Base-by-base conservation (phyloP, 2,888 invertebrate genomes). In the Lycaena phlaeas region DNA sequence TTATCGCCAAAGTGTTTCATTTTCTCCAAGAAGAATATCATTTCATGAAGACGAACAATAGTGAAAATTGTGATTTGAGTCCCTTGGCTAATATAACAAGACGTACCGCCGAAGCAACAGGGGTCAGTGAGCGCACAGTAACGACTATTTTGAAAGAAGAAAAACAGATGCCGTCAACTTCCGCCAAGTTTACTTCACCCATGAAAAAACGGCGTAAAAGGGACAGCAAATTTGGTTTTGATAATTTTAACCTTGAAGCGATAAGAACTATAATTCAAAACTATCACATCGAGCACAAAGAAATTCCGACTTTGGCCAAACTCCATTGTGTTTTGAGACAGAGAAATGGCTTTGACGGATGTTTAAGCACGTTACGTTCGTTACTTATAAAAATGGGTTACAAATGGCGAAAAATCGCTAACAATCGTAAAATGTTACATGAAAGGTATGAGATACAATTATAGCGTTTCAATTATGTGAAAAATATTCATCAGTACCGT, bases 391-490 rank as follows among this genome's bases (percentile, higher is more conserved):
- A 48, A 27, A 29, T 49, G 17, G 52, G 51, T 6, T 54, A 49
- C 34, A 45, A 44, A 28, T 54, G 48, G 53, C 27, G 42, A 18
- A 54, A 48, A 46, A 44, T 40, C 2, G 48, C 50, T 5, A 44
- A 44, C 15, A 48, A 50, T n/a, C 29, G 43, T 3, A 49, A 48
- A 45, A 40, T 46, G 27, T 41, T 52, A 15, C 36, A 41, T 10
- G 53, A 55, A 38, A 17, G 44, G 14, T 48, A 47, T 41, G 46
- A 51, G 30, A 45, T 53, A 7, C 50, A 52, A 31, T 41, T 53
- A 41, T 41, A 30, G 30, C 34, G 52, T 1, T 48, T 46, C 5
- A 38, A 45, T 42, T 53, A 44, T 45, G 41, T 51, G 18, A 49
- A 42, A 41, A 45, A 52, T 26, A 42, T 51, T 2, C 18, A 30